Base-by-base conservation (phyloP, 2,888 invertebrate genomes). In the Drosophila histrio region DNA sequence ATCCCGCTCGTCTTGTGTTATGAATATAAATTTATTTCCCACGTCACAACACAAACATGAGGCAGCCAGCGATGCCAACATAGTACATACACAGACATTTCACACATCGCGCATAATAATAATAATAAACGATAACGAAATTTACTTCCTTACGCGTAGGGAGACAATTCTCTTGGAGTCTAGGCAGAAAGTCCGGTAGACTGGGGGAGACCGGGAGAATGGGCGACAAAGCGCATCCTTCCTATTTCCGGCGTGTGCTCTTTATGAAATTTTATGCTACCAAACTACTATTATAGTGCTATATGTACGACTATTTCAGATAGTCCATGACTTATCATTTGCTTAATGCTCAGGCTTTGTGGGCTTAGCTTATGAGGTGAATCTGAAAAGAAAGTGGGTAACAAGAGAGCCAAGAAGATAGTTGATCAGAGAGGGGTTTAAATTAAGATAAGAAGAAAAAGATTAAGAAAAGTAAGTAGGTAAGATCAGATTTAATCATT, bases 71-170 rank as follows among this genome's bases (percentile, higher is more conserved):
- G 43, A 26, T 24, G 43, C 36, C 63, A 38, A 17, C 52, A 30
- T 30, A 11, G 11, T 30, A 30, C 28, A 47, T 34, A 79, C 64
- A 84, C 74, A 85, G 66, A 85, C 79, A 81, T 77, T 87, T 87
- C 87, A 82, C 82, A 87, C 87, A 82, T 75, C 77, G 81, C 81
- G 78, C 76, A 78, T 87, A 84, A 87, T 88, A 88, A 84, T 86
- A 87, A 83, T 87, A 82, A 87, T 81, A 87, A 87, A 87, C 88
- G 86, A 82, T 87, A 82, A 88, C 83, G 75, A 83, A 83, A 83
- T 83, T 85, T 83, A 86, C 86, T 83, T 88, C 79, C 79, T 73
- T 58, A 52, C 63, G 54, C 65, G 47, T 36, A 3, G 36, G 52
- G 52, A 63, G 59, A 64, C 52, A 26, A 36, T 39, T 72, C 24